Base-by-base conservation (phyloP, 2,113 vertebrate species). In the Bombycilla garrulus region DNA sequence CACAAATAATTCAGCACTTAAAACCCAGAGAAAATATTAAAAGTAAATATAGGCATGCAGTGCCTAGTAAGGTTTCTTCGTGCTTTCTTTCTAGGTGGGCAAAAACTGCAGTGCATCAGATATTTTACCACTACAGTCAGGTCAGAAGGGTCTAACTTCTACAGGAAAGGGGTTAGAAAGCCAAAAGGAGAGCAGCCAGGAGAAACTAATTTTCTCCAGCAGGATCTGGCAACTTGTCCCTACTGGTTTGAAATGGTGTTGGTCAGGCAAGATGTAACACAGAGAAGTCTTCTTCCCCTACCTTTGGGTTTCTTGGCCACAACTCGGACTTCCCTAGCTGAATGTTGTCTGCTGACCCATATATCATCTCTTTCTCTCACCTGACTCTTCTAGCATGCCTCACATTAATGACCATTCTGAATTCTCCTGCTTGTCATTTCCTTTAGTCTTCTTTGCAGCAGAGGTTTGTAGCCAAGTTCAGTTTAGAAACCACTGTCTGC, bases 1-100 rank as follows among this genome's bases (percentile, higher is more conserved):
- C 51, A 83, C 76, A 70, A 86, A 77, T 94, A 95, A 94, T 86
- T 90, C 64, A 96, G 51, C 56, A 58, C 48, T 91, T 91, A 48
- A 1, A 91, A 71, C 28, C 51, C 88, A 91, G 60, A 60, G 76
- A 96, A 90, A 90, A 67, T 28, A 74, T 60, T 33, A 2, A 71
- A 91, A 95, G 77, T 70, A 94, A 96, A 90, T 54, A 83, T 2
- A 84, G 22, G 17, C 35, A 47, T 67, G 47, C 8, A 14, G 9
- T 78, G 35, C 38, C 53, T 73, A 21, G 9, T 33, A 31, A 82
- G 15, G 19, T 35, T 82, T 33, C 26, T 47, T 58, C 74, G 62
- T 61, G 31, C 64, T 92, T 74, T 91, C 56, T 31, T 86, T 90
- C 56, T 47, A 25, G 15, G 5, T 71, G 85, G 64, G 42, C 25